Base-by-base conservation (phyloP, 1,140 invertebrate species). In the Helicoverpa armigera region DNA sequence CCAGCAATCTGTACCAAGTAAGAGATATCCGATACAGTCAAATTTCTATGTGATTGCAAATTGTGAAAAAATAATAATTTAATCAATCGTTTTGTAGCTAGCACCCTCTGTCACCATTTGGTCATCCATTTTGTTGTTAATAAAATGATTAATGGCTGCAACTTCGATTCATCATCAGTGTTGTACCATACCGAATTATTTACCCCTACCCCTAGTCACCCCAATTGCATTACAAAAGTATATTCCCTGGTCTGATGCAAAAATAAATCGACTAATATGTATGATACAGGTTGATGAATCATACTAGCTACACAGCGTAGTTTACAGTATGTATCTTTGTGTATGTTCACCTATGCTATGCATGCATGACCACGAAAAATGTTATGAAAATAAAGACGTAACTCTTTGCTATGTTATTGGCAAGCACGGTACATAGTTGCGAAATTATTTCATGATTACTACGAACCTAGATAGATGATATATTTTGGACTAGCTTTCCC, bases 361-460 rank as follows among this genome's bases (percentile, higher is more conserved):
- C 16, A 50, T 50, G 16, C 16, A 50, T 50, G 16, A 50, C 65
- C 43, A 69, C 65, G 51, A 69, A 69, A 69, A 69, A 69, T 69
- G 43, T 69, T 69, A 23, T 69, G 35, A 69, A 69, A 69, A 69
- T 16, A 69, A 18, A 69, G 65, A 69, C 43, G 65, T 50, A 69
- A 50, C 50, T 11, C 63, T n/a, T 50, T 67, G 48, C 48, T 43
- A 16, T 69, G 50, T 31, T 43, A 69, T 50, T 50, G 43, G 35
- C 43, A 23, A 50, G 16, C 65, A 23, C 18, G 14, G 43, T 50
- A 43, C 35, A 7, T 43, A 48, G 65, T 69, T 69, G 43, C 43
- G 43, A 69, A 69, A 69, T 51, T n/a, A 13, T 11, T 60, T 60
- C 23, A 23, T 12, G 16, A 60, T 16, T 18, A 58, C 54, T 18